Evolutionary conservation across 1,140 invertebrate genomes (phyloP).

Genomic region (Agrypnia vestita): DNA sequence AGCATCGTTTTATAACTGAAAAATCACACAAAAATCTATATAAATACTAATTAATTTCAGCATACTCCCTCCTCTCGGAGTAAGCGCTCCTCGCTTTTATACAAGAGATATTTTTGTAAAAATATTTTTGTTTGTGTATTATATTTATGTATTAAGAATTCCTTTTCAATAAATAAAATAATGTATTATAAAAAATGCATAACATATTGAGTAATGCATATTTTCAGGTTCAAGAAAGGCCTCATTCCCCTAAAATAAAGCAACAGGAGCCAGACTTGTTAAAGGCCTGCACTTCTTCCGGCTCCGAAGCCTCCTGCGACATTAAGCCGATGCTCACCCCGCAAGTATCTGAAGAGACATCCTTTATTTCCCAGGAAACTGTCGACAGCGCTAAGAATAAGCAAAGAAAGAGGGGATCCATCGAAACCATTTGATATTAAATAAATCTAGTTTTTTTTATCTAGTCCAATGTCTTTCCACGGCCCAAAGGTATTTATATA

Average conservation of each 20-base stretch:
- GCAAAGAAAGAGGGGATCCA: slow-evolving; percentile 72
- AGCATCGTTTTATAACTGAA: no score
- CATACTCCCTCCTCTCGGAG: no score
- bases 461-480: background rate
- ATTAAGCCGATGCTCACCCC: slow-evolving; percentile 61
- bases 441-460: slow-evolving; percentile 2
- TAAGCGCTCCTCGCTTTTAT: no score
- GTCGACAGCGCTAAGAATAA: slow-evolving; percentile 62
- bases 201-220: background rate
- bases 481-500: background rate
- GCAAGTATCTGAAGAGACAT: slow-evolving; percentile 80
- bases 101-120: no score
- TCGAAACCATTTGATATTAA: slow-evolving; percentile 81
- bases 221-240: slow-evolving; percentile 62
- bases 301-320: slow-evolving; percentile 58
- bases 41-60: no score
- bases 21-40: no score
- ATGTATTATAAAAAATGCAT: no score
- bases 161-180: no score
- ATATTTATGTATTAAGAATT: no score
- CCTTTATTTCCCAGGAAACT: slow-evolving; percentile 77
- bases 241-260: slow-evolving; percentile 62
- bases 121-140: no score
- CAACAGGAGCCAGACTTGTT: slow-evolving; percentile 63
- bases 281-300: slow-evolving; percentile 65